Percentiles rank a stretch among this genome's conserved stretches.
Evolutionary conservation across 1,140 invertebrate species (phyloP).

Genomic region (Megalonaias nervosa): DNA sequence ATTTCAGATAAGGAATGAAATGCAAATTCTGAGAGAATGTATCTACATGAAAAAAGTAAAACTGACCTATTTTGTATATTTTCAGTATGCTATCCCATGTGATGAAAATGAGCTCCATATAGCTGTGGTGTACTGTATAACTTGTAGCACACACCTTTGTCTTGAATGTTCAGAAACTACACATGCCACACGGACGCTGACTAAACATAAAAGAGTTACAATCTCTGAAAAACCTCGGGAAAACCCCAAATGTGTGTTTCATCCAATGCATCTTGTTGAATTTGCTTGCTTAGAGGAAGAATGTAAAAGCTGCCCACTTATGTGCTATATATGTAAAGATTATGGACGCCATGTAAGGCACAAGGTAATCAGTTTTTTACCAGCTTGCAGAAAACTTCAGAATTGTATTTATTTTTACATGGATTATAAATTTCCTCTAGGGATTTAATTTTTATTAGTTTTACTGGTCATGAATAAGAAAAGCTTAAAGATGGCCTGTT

Average conservation of each 20-base stretch:
- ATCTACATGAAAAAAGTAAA: too few relatives aligned
- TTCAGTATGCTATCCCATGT: constrained; percentile 74
- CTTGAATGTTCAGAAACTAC: constrained; percentile 75
- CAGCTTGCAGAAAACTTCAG: too few relatives aligned
- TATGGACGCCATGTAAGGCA: constrained; percentile 77
- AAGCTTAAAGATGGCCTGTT: too few relatives aligned
- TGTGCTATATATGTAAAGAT: constrained; percentile 79
- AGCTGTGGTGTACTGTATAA: constrained; percentile 77
- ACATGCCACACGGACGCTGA: constrained; percentile 76
- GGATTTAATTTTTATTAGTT: too few relatives aligned
- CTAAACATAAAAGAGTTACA: constrained; percentile 76
- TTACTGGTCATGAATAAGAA: too few relatives aligned
- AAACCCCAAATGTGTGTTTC: constrained; percentile 76
- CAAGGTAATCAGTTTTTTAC: constrained; percentile 67
- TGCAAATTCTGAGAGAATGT: too few relatives aligned
- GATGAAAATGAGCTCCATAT: constrained; percentile 77
- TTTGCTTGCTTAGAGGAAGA: constrained; percentile 77
- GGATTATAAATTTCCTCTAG: too few relatives aligned
- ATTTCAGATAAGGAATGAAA: too few relatives aligned
- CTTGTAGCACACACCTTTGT: constrained; percentile 77
- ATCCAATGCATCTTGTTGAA: constrained; percentile 76
- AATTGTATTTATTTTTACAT: too few relatives aligned
- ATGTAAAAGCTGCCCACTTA: constrained; percentile 73
- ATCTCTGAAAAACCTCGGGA: constrained; percentile 78
- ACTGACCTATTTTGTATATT: constrained; percentile 27